Evolutionary conservation across 2,113 vertebrate genomes (phyloP).

Genomic region (sheep (Ovis aries)): ARS-UI_Ramb_v3.0 NC_056077.1:34846001-34846500

Average conservation of each 20-base stretch:
- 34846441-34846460: not conserved
- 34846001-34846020: not conserved
- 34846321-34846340: not conserved
- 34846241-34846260: not conserved
- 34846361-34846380: not conserved
- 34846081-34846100: not conserved
- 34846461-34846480: not conserved
- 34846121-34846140: not conserved
- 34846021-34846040: not conserved
- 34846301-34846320: not conserved
- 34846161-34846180: not conserved
- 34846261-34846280: not conserved
- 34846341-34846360: not conserved
- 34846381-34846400: rapidly evolving
- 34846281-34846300: not conserved
- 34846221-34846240: not conserved
- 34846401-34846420: not conserved
- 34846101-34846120: not conserved
- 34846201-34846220: not conserved
- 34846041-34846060: not conserved
- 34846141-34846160: not conserved
- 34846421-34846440: not conserved
- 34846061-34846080: not conserved
- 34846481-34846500: not conserved
- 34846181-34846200: not conserved